Conservation (phyloP, 2,888 invertebrate genomes). For the Yponomeuta plumbellus region DNA sequence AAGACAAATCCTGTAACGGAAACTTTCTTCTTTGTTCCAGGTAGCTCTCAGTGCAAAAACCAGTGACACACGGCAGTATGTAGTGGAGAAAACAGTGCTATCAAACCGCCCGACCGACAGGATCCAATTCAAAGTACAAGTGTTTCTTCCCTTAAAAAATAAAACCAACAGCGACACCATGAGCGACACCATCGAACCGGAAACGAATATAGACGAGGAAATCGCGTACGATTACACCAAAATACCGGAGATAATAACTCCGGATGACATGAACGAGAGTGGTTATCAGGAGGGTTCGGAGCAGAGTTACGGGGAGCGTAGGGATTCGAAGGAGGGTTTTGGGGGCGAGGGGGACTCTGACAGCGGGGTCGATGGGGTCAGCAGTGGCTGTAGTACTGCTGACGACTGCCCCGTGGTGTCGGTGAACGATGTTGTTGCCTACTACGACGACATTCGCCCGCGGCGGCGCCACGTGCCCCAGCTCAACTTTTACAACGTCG, state of each 20-base stretch:
- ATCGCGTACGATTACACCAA: conserved; percentile 29
- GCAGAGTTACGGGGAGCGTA: conserved; percentile 60
- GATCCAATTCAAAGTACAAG: conserved; percentile 14
- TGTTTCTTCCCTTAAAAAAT: conserved; percentile 5
- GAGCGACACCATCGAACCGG: conserved; percentile 54
- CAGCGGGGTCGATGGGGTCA: conserved; percentile 76
- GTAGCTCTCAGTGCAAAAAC: conserved; percentile 47
- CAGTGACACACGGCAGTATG: conserved; percentile 54
- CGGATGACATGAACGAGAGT: conserved; percentile 68
- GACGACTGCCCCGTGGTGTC: conserved; percentile 76
- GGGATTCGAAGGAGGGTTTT: conserved; percentile 66
- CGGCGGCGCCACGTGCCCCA: conserved; percentile 62
- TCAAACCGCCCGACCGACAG: conserved; percentile 6
- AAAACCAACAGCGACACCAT: conserved; percentile 29
- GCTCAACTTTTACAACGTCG: conserved; percentile 65
- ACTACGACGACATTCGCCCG: conserved; percentile 65
- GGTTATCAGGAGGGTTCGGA: conserved; percentile 69
- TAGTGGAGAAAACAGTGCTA: conserved; percentile 43
- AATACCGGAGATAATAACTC: conserved; percentile 65
- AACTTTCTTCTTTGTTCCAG: conserved; percentile 46
- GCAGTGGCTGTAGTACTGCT: conserved; percentile 75
- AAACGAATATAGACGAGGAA: conserved; percentile 43
- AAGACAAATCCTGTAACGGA: neutral
- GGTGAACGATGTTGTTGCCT: conserved; percentile 69
- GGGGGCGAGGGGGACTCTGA: conserved; percentile 69